phyloP scores from a whole-genome alignment of 2,797 vertebrate species.

The Enteromius thamalakanensis region DNA sequence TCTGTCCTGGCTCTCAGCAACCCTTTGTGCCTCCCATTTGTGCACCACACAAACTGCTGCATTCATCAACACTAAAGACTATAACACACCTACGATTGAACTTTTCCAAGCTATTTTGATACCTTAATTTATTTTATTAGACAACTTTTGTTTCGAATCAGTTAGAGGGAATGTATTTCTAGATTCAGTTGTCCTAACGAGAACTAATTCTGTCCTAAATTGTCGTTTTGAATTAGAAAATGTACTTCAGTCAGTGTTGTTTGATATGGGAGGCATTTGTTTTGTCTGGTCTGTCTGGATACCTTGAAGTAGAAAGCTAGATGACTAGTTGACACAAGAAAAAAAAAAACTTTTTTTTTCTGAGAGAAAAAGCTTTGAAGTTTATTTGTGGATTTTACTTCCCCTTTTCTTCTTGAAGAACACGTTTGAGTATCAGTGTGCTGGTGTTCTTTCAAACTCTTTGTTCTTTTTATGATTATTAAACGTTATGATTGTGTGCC shows the following conservation, averaged over 20 bases:
- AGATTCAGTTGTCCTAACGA: slow-evolving; percentile 27
- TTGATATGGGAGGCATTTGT: slow-evolving; percentile 46
- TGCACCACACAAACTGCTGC: slow-evolving; percentile 33
- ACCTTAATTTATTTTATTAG: slow-evolving; percentile 42
- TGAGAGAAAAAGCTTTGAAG: slow-evolving; percentile 54
- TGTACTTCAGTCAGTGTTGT: slow-evolving; percentile 45
- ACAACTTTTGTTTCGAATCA: slow-evolving; percentile 29
- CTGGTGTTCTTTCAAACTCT: slow-evolving; percentile 51
- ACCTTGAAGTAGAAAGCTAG: slow-evolving; percentile 49
- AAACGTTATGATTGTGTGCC: slow-evolving; percentile 19
- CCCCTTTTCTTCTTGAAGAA: slow-evolving; percentile 54
- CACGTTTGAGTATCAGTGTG: slow-evolving; percentile 58
- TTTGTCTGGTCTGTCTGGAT: slow-evolving; percentile 29
- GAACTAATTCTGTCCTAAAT: slow-evolving; percentile 27
- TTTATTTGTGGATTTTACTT: slow-evolving; percentile 37
- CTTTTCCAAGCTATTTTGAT: slow-evolving; percentile 35
- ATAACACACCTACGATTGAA: background rate
- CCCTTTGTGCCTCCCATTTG: slow-evolving; percentile 56
- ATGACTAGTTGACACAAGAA: slow-evolving; percentile 61
- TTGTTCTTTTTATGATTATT: slow-evolving; percentile 48
- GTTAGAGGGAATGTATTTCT: slow-evolving; percentile 23
- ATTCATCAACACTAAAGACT: background rate
- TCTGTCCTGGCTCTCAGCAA: slow-evolving; percentile 48
- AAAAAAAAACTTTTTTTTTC: slow-evolving; percentile 53
- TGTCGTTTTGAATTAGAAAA: slow-evolving; percentile 17